These are phyloP conservation scores for Drosophila pseudotakahashii DNA, from an alignment of 2,888 invertebrate species.

Conservation along the genomic window DNA sequence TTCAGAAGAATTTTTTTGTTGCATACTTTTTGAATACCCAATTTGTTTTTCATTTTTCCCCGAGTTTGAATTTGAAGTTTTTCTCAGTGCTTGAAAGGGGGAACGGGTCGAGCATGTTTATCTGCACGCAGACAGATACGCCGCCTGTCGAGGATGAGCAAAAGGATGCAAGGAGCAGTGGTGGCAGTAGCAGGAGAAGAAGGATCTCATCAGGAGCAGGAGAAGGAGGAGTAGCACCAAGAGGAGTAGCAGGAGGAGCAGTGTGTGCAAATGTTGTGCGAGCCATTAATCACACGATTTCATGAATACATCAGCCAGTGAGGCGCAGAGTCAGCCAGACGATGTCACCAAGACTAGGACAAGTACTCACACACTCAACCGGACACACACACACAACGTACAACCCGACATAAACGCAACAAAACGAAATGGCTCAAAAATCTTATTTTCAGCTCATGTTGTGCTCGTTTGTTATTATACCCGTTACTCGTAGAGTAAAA, in stretches of 20 bases:
- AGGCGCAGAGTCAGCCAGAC: slow-evolving; percentile 65
- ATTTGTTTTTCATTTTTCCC: no score
- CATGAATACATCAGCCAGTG: slow-evolving; percentile 83
- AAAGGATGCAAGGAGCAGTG: slow-evolving; percentile 40
- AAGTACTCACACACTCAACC: slow-evolving; percentile 17
- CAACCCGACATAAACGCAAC: slow-evolving; percentile 69
- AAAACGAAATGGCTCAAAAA: slow-evolving; percentile 79
- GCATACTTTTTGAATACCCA: no score
- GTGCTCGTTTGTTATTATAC: slow-evolving; percentile 77
- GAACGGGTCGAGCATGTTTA: slow-evolving; percentile 64
- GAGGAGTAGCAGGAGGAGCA: slow-evolving; percentile 54
- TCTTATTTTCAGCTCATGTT: slow-evolving; percentile 81
- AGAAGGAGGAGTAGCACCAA: slow-evolving; percentile 33
- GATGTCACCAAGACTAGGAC: slow-evolving; percentile 46
- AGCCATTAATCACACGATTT: slow-evolving; percentile 85
- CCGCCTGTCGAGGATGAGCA: slow-evolving; percentile 70
- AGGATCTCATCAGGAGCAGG: slow-evolving; percentile 21
- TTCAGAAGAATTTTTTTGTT: no score
- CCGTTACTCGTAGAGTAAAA: no score
- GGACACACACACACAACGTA: neutral
- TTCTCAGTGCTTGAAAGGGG: slow-evolving; percentile 25
- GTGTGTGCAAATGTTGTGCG: slow-evolving; percentile 83
- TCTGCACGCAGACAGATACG: slow-evolving; percentile 79
- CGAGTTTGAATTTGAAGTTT: no score
- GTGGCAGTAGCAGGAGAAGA: slow-evolving; percentile 13